Conservation (phyloP, 2,888 invertebrate genomes). For the Epistrophe eligans region DNA sequence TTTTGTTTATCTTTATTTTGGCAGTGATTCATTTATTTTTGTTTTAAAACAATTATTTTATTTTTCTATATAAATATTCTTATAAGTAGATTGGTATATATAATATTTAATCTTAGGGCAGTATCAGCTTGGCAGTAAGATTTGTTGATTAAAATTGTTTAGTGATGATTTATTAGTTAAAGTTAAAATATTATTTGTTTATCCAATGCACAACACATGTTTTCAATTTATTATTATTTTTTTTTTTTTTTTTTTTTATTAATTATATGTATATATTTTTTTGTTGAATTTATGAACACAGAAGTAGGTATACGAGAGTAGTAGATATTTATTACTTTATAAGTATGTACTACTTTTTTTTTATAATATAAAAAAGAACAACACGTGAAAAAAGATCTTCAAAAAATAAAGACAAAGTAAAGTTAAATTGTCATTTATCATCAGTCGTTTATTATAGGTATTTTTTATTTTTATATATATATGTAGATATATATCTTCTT, state of each 20-base stretch:
- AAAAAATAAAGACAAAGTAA: slow-evolving; percentile 45
- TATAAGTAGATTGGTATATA: slow-evolving; percentile 9
- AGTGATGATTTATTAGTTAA: slow-evolving; percentile 7
- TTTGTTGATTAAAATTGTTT: slow-evolving; percentile 37
- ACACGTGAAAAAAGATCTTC: slow-evolving; percentile 17
- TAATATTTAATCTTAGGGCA: slow-evolving; percentile 63
- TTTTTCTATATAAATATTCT: slow-evolving; percentile 1
- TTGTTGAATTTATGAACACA: slow-evolving; percentile 49
- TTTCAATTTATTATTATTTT: slow-evolving; percentile 44
- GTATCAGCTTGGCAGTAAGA: slow-evolving; percentile 70
- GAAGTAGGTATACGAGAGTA: slow-evolving; percentile 37
- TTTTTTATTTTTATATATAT: neutral
- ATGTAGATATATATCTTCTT: neutral
- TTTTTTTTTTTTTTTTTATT: slow-evolving; percentile 20
- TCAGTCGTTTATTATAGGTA: slow-evolving; percentile 54
- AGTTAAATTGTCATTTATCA: slow-evolving; percentile 57
- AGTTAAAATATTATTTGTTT: slow-evolving; percentile 22
- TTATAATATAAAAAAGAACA: slow-evolving; percentile 22
- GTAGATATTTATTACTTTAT: slow-evolving; percentile 22
- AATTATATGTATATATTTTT: neutral
- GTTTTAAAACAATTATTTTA: slow-evolving; percentile 2
- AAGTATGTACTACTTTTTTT: slow-evolving; percentile 10
- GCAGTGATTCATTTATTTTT: slow-evolving; percentile 53
- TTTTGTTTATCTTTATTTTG: slow-evolving; percentile 26
- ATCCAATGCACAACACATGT: slow-evolving; percentile 68